Conservation (phyloP, 2,888 invertebrate genomes). For the Scaptomyza polygonia region DNA sequence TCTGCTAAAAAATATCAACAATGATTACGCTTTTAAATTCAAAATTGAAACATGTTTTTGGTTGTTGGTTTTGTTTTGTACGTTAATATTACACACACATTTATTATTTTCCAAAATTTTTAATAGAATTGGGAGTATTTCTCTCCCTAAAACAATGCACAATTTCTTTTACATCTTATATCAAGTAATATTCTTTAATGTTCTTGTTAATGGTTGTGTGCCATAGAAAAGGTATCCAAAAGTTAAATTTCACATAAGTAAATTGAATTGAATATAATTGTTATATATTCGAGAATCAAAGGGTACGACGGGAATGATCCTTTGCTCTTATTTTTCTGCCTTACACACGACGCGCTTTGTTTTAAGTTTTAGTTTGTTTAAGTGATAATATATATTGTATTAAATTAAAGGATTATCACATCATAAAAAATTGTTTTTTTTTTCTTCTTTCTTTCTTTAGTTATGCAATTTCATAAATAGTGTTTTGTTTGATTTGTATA, state of each 20-base stretch:
- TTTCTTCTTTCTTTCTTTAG: slow-evolving; percentile 18
- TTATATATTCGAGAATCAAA: slow-evolving; percentile 44
- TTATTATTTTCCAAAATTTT: slow-evolving; percentile 65
- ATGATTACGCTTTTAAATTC: slow-evolving; percentile 21
- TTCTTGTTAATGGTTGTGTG: slow-evolving; percentile 58
- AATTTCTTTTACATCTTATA: slow-evolving; percentile 47
- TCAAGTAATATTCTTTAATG: slow-evolving; percentile 29
- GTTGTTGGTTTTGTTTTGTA: slow-evolving; percentile 42
- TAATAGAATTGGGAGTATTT: slow-evolving; percentile 60
- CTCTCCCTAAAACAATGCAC: slow-evolving; percentile 44
- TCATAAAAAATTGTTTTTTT: slow-evolving; percentile 56
- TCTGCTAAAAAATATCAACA: slow-evolving; percentile 62
- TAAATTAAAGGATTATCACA: slow-evolving; percentile 76
- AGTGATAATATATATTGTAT: slow-evolving; percentile 73
- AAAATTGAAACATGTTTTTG: slow-evolving; percentile 40
- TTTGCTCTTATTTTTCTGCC: slow-evolving; percentile 33
- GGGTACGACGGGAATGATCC: slow-evolving; percentile 73
- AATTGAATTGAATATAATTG: slow-evolving; percentile 44
- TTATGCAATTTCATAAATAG: slow-evolving; percentile 61
- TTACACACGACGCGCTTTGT: slow-evolving; percentile 56
- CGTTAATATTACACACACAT: slow-evolving; percentile 59
- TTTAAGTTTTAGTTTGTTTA: slow-evolving; percentile 34
- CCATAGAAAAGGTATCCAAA: slow-evolving; percentile 72
- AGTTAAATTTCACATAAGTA: slow-evolving; percentile 56
- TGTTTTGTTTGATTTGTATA: slow-evolving; percentile 34